A percentile compares a stretch with the other conserved stretches of the same genome.
Evolutionary conservation across 2,888 invertebrate genomes (phyloP).

Genomic region (Mimumesa dahlbomi): DNA sequence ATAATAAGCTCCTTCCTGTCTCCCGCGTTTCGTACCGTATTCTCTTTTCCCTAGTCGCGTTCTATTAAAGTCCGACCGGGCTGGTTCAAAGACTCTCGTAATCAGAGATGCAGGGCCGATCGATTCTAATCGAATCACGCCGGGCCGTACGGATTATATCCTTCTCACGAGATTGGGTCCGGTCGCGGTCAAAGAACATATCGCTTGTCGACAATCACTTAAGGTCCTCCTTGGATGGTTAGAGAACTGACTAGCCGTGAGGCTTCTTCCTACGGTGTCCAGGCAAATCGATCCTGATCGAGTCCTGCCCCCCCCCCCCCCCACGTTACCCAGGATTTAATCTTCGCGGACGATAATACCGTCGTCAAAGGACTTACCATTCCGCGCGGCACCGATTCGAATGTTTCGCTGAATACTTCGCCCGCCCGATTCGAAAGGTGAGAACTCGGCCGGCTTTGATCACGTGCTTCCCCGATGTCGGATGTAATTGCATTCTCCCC

Average conservation of each 20-base stretch:
- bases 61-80: constrained; percentile 38
- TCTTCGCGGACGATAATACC: constrained; percentile 32
- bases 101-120: constrained; percentile 53
- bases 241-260: constrained; percentile 31
- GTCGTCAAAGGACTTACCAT: constrained; percentile 39
- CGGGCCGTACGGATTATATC: constrained; percentile 60
- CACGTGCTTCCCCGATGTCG: no score
- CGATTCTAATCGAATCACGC: constrained; percentile 69
- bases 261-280: constrained; percentile 35
- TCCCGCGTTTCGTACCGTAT: background rate
- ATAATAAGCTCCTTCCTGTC: background rate
- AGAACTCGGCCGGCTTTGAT: no score
- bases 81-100: constrained; percentile 37
- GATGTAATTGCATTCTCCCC: no score
- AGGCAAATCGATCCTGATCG: constrained; percentile 50
- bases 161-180: constrained; percentile 53
- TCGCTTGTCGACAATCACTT: constrained; percentile 56
- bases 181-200: constrained; percentile 55
- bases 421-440: no score
- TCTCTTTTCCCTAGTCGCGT: background rate
- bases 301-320: constrained; percentile 3
- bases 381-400: constrained; percentile 17
- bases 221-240: constrained; percentile 45
- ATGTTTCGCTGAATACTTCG: background rate
- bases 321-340: constrained; percentile 19